phyloP scores from a whole-genome alignment of 2,113 vertebrate species.

The Vulpes ferrilata region DNA sequence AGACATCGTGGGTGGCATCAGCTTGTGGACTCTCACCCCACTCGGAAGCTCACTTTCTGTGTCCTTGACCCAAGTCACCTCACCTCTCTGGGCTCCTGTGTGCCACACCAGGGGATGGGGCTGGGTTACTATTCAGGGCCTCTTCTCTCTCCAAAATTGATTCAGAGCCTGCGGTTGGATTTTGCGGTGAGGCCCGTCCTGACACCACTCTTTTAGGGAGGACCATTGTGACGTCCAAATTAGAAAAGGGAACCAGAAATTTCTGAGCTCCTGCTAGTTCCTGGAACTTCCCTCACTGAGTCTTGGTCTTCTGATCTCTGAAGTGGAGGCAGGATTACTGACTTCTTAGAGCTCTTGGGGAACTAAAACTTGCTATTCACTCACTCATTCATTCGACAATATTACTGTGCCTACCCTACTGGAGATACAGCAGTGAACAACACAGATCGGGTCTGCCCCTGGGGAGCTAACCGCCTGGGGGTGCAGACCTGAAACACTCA shows the following conservation, averaged over 20 bases:
- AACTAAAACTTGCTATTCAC: not conserved
- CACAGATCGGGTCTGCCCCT: not conserved
- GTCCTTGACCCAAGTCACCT: not conserved
- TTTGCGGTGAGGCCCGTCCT: not conserved
- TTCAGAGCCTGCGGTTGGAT: not conserved
- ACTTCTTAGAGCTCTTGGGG: not conserved
- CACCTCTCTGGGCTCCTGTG: not conserved
- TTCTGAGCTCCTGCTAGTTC: not conserved
- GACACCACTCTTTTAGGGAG: not conserved
- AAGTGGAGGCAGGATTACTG: not conserved
- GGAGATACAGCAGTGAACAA: not conserved
- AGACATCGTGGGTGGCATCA: fast-evolving
- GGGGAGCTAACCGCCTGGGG: not conserved
- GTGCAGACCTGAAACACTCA: not conserved
- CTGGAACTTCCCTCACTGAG: not conserved
- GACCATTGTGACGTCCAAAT: fast-evolving
- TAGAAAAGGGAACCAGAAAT: not conserved
- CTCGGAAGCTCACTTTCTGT: not conserved
- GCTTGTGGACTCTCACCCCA: too few species aligned
- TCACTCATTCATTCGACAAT: not conserved
- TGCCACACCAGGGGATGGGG: fast-evolving
- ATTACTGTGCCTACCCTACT: not conserved
- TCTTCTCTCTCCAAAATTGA: not conserved
- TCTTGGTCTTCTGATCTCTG: not conserved
- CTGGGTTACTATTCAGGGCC: not conserved